Evolutionary conservation across 2,113 vertebrate genomes (phyloP).

Genomic region (Rhinoderma darwinii): DNA sequence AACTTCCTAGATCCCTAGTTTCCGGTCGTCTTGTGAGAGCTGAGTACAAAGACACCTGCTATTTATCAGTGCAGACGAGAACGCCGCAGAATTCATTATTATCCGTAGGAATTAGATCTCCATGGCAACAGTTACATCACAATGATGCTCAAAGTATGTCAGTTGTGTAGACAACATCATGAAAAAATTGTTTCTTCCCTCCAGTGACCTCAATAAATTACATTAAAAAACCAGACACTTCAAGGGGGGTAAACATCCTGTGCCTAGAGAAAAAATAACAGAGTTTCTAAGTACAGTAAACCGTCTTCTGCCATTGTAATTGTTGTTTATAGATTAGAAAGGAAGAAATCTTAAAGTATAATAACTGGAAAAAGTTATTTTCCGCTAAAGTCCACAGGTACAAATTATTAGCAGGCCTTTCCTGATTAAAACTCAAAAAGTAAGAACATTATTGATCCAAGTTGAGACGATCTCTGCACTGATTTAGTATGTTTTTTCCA

Average conservation of each 20-base stretch:
- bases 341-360: neutral
- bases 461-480: neutral
- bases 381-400: neutral
- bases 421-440: neutral
- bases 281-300: neutral
- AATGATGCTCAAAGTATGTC: slow-evolving; percentile 62
- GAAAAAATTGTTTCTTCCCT: slow-evolving; percentile 66
- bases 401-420: neutral
- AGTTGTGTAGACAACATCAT: slow-evolving; percentile 53
- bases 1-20: slow-evolving; percentile 65
- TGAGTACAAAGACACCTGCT: slow-evolving; percentile 65
- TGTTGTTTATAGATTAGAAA: neutral
- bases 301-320: neutral
- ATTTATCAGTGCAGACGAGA: slow-evolving; percentile 63
- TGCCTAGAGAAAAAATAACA: neutral
- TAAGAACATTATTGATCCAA: neutral
- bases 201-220: slow-evolving; percentile 72
- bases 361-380: neutral
- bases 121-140: slow-evolving; percentile 73
- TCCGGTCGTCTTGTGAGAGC: slow-evolving; percentile 67
- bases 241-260: slow-evolving; percentile 20
- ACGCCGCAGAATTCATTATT: slow-evolving; percentile 59
- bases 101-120: slow-evolving; percentile 68
- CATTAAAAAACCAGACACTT: slow-evolving; percentile 51
- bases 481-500: neutral